Evolutionary conservation across 2,888 invertebrate genomes (phyloP).

Genomic region (Philhelius pedissequus): DNA sequence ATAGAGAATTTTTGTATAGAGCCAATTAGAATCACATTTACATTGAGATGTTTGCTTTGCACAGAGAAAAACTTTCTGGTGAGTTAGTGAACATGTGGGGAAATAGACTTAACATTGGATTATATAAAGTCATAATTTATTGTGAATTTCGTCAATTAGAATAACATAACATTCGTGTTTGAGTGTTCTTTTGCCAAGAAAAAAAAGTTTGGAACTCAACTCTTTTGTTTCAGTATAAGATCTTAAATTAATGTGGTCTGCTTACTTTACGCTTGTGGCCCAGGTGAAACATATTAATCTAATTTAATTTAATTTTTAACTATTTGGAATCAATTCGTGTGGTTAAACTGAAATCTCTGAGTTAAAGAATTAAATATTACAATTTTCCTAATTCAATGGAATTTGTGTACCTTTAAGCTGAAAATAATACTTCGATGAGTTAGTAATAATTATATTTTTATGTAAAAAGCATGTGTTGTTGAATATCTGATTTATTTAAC

Average conservation of each 20-base stretch:
- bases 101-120: background rate
- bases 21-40: slow-evolving; percentile 63
- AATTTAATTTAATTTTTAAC: background rate
- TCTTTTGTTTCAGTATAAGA: slow-evolving; percentile 24
- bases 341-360: background rate
- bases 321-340: background rate
- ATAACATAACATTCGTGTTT: background rate
- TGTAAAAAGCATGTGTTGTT: no score
- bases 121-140: background rate
- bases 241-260: background rate
- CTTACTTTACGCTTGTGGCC: background rate
- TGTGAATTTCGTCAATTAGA: slow-evolving; percentile 3
- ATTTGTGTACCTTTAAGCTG: background rate
- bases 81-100: slow-evolving; percentile 8
- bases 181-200: background rate
- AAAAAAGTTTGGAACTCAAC: slow-evolving; percentile 25
- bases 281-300: background rate
- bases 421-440: no score
- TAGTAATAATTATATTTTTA: no score
- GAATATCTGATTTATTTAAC: background rate
- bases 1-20: background rate
- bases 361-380: background rate
- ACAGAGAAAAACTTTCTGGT: background rate
- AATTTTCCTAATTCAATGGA: background rate
- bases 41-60: no score